These are phyloP conservation scores for Parotocinclus haroldoi DNA, from an alignment of 2,797 vertebrate genomes.

Conservation along the genomic window DNA sequence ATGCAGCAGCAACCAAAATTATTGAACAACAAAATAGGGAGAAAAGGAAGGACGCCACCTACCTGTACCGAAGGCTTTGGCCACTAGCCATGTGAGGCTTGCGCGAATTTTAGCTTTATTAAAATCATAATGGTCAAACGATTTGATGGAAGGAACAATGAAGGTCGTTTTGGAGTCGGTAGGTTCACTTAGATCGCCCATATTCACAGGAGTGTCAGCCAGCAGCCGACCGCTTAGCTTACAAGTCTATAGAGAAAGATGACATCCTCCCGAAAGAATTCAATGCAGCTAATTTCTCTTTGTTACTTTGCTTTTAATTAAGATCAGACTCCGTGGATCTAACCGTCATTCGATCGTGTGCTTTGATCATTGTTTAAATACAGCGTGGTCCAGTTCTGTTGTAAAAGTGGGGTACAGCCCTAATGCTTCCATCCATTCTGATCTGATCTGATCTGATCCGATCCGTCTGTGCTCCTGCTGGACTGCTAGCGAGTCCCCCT, in stretches of 20 bases:
- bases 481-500: constrained; percentile 46
- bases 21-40: too few species aligned
- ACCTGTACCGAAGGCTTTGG: constrained; percentile 97
- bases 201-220: constrained; percentile 55
- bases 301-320: constrained; percentile 6
- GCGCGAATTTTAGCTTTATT: constrained; percentile 90
- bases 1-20: too few species aligned
- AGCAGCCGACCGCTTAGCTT: constrained; percentile 32
- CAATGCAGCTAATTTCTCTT: constrained; percentile 38
- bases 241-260: constrained; percentile 46
- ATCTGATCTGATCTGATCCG: constrained; percentile 49
- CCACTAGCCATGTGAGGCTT: constrained; percentile 92
- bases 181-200: constrained; percentile 87
- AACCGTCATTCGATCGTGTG: too few species aligned
- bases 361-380: constrained; percentile 23
- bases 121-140: constrained; percentile 96
- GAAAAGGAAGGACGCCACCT: constrained; percentile 61
- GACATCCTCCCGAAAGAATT: constrained; percentile 68
- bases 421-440: constrained; percentile 66
- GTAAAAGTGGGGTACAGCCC: constrained; percentile 41
- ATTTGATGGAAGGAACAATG: constrained; percentile 87
- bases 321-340: too few species aligned
- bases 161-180: constrained; percentile 80
- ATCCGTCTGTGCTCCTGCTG: constrained; percentile 48
- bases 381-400: constrained; percentile 42